phyloP scores from a whole-genome alignment of 2,113 vertebrate genomes.

The Myotis davidii region DNA sequence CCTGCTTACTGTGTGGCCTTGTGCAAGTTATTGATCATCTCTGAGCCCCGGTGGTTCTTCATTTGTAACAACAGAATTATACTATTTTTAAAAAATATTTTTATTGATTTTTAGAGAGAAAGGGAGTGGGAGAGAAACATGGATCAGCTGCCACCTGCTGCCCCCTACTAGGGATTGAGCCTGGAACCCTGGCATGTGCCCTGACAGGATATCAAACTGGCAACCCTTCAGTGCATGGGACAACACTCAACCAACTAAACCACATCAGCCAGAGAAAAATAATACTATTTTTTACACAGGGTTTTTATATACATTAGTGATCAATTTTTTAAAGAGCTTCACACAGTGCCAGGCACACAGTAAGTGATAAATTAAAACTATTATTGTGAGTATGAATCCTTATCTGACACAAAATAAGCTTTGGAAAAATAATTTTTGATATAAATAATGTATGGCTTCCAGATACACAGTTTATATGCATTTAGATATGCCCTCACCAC shows the following conservation, averaged over 20 bases:
- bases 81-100: neutral
- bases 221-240: neutral
- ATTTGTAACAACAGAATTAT: neutral
- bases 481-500: neutral
- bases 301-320: neutral
- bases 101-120: neutral
- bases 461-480: neutral
- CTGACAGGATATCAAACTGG: neutral
- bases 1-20: neutral
- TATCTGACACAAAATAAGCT: neutral
- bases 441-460: neutral
- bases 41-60: neutral
- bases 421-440: neutral
- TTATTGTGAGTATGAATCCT: constrained; percentile 11
- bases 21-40: neutral
- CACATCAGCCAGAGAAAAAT: neutral
- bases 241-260: neutral
- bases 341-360: neutral
- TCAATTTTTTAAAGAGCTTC: neutral
- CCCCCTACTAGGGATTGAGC: too few species aligned
- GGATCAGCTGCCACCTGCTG: neutral
- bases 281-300: neutral
- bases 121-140: neutral
- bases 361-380: neutral
- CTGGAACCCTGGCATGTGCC: neutral